phyloP scores from a whole-genome alignment of 2,797 vertebrate genomes.

The Danionella dracula region DNA sequence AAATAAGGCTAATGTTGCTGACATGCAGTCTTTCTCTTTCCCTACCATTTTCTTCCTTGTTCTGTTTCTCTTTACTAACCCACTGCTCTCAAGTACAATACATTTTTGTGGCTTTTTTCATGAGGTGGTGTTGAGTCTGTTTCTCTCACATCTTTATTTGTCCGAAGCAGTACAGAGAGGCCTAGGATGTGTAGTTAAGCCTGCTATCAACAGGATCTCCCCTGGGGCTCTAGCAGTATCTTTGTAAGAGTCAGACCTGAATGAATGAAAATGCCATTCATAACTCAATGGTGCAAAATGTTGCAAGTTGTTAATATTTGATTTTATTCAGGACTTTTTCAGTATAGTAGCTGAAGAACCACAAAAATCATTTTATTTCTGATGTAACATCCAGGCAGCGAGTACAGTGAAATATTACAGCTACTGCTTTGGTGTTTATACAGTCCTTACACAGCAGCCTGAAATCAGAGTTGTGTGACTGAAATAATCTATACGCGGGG shows the following conservation, averaged over 20 bases:
- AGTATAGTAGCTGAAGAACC: neutral
- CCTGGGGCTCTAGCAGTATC: neutral
- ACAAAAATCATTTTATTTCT: neutral
- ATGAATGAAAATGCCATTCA: no score
- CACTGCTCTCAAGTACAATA: neutral
- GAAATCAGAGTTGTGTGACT: conserved; percentile 2
- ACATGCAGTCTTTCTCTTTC: conserved; percentile 36
- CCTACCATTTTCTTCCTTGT: neutral
- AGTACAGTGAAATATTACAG: conserved; percentile 1
- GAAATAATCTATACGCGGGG: conserved; percentile 1
- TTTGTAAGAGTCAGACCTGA: no score
- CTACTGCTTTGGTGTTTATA: conserved; percentile 11
- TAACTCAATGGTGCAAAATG: no score
- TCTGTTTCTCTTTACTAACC: neutral
- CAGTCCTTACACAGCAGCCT: conserved; percentile 1
- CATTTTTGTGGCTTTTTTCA: neutral
- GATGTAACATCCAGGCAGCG: neutral
- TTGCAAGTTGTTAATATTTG: no score
- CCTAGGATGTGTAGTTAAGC: neutral
- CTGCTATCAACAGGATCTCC: neutral
- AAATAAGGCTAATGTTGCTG: conserved; percentile 71
- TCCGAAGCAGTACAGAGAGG: neutral
- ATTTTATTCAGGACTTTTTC: no score
- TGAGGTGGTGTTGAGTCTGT: neutral
- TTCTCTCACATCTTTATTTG: neutral